Percentiles rank a stretch among this genome's conserved stretches.
Evolutionary conservation across 2,113 vertebrate genomes (phyloP).

Genomic region (Oplegnathus fasciatus): DNA sequence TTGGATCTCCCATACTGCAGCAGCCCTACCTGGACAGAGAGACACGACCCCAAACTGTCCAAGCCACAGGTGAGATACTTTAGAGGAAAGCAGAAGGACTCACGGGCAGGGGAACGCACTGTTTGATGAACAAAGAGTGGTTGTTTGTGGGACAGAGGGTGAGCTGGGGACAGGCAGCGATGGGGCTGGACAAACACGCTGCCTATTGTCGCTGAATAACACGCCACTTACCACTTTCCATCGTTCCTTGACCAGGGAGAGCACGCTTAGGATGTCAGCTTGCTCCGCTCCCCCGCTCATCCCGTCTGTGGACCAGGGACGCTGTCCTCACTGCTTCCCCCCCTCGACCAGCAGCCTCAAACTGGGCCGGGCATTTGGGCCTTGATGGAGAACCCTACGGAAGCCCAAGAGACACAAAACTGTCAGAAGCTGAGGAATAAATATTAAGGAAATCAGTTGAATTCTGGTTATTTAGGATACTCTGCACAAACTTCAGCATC

Average conservation of each 20-base stretch:
- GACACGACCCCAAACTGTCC: constrained; percentile 58
- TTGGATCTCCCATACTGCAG: constrained; percentile 52
- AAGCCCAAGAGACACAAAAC: constrained; percentile 21
- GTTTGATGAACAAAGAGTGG: constrained; percentile 51
- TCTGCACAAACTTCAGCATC: background rate
- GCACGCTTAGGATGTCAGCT: constrained; percentile 94
- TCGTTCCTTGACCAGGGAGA: constrained; percentile 97
- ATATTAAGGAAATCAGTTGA: background rate
- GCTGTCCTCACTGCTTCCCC: constrained; percentile 69
- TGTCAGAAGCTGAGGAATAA: background rate
- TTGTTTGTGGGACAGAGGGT: constrained; percentile 38
- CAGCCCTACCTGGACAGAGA: constrained; percentile 54
- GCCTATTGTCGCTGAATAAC: constrained; percentile 45
- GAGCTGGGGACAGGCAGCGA: constrained; percentile 47
- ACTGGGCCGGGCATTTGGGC: constrained; percentile 74
- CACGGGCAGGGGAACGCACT: background rate
- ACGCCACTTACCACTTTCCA: constrained; percentile 97
- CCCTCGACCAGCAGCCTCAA: constrained; percentile 58
- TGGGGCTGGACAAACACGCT: constrained; percentile 45
- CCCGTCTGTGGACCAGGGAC: constrained; percentile 81
- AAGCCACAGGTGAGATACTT: constrained; percentile 50
- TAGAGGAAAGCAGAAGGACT: background rate
- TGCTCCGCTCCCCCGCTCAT: constrained; percentile 98
- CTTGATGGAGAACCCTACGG: constrained; percentile 59
- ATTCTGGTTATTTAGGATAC: background rate